These are phyloP conservation scores for Hipposideros armiger DNA, from an alignment of 2,113 vertebrate species.

Conservation along the genomic window DNA sequence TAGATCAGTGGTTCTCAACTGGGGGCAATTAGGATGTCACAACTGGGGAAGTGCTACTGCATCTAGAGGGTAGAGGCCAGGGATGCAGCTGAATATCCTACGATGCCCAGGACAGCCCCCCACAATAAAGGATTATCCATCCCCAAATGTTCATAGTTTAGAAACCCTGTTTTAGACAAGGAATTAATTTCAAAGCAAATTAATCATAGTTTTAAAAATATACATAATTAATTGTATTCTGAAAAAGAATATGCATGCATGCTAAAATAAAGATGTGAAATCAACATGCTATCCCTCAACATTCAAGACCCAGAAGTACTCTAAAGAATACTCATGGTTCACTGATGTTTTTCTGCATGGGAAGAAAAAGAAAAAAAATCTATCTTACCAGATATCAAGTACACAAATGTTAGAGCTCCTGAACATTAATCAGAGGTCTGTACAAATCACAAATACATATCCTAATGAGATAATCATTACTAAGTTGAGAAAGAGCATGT, in stretches of 20 bases:
- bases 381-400: neutral
- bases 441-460: slow-evolving; percentile 34
- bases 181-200: slow-evolving; percentile 57
- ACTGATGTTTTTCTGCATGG: neutral
- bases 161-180: slow-evolving; percentile 36
- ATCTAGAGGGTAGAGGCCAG: neutral
- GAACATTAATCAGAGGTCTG: neutral
- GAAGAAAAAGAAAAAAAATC: slow-evolving; percentile 42
- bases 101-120: neutral
- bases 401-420: slow-evolving; percentile 34
- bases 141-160: neutral
- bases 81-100: neutral
- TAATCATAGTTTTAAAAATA: slow-evolving; percentile 43
- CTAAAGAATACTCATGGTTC: neutral
- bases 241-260: neutral
- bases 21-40: neutral
- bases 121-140: neutral
- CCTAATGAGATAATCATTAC: slow-evolving; percentile 25
- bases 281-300: neutral
- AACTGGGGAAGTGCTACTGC: neutral
- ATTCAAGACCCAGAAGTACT: neutral
- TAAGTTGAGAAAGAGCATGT: slow-evolving; percentile 32
- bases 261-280: slow-evolving; percentile 51
- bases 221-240: neutral
- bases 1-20: neutral